phyloP scores from a whole-genome alignment of 2,113 vertebrate genomes.

The Phoxinus phoxinus region DNA sequence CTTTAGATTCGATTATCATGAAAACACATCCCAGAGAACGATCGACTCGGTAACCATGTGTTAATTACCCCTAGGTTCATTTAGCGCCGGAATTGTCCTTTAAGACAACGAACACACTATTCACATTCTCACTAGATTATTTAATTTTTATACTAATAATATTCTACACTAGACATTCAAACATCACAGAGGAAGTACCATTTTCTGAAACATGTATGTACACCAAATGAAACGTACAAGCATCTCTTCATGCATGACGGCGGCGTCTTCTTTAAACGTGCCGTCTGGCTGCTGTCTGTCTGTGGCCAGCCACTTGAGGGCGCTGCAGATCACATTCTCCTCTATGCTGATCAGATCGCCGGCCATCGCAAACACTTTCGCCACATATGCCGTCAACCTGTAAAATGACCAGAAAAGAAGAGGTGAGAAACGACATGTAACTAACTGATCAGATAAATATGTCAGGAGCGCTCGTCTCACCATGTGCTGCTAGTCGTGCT shows the following conservation, averaged over 20 bases:
- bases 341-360: conserved; percentile 69
- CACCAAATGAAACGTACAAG: neutral
- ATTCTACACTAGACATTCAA: neutral
- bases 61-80: too few relatives aligned
- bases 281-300: conserved; percentile 80
- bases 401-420: neutral
- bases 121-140: neutral
- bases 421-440: neutral
- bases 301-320: conserved; percentile 84
- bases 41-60: too few relatives aligned
- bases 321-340: conserved; percentile 75
- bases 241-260: conserved; percentile 75
- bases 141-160: neutral
- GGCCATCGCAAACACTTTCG: conserved; percentile 86
- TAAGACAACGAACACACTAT: neutral
- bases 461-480: conserved; percentile 20
- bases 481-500: conserved; percentile 56
- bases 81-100: too few relatives aligned
- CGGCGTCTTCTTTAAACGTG: conserved; percentile 78
- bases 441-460: neutral
- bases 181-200: neutral
- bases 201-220: neutral
- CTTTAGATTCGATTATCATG: too few relatives aligned
- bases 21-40: too few relatives aligned
- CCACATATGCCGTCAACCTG: conserved; percentile 90